Percentiles rank a stretch among this genome's conserved stretches.
These are phyloP conservation scores for Cynopterus brachyotis DNA, from an alignment of 2,113 vertebrate genomes.

Conservation along the genomic window DNA sequence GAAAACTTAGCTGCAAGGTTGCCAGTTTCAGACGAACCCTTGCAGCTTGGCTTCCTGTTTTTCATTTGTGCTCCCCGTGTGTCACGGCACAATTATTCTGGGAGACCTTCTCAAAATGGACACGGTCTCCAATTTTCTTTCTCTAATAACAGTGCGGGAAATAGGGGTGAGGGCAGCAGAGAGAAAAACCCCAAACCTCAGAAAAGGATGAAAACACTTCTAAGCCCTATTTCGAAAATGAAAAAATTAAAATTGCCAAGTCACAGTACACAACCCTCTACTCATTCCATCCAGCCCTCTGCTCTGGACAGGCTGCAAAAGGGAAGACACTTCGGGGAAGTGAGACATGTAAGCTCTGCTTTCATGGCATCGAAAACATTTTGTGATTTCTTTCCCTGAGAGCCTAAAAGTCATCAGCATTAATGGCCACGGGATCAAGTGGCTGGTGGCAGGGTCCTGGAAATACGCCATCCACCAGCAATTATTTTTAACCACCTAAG, in stretches of 20 bases:
- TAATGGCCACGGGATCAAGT: not conserved
- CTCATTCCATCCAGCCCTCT: not conserved
- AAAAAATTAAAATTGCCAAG: constrained; percentile 41
- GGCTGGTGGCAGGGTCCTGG: not conserved
- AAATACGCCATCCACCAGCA: not conserved
- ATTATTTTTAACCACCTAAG: not conserved
- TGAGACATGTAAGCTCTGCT: not conserved
- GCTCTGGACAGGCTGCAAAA: fast-evolving
- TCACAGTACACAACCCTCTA: not conserved
- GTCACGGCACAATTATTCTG: constrained; percentile 65
- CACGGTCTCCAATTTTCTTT: constrained; percentile 65
- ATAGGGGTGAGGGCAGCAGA: constrained; percentile 43
- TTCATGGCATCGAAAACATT: not conserved
- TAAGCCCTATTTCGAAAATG: constrained; percentile 27
- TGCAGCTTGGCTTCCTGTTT: constrained; percentile 75
- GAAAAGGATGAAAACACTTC: constrained; percentile 63
- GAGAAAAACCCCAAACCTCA: constrained; percentile 68
- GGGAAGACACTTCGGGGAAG: not conserved
- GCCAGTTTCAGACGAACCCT: constrained; percentile 61
- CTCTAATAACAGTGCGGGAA: constrained; percentile 66
- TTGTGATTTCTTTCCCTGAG: not conserved
- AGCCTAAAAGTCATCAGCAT: not conserved
- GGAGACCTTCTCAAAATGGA: constrained; percentile 60
- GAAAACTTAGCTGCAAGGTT: not conserved
- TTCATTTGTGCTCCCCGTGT: not conserved